phyloP scores from a whole-genome alignment of 2,888 invertebrate species.

The Scaptomyza cyrtandrae region DNA sequence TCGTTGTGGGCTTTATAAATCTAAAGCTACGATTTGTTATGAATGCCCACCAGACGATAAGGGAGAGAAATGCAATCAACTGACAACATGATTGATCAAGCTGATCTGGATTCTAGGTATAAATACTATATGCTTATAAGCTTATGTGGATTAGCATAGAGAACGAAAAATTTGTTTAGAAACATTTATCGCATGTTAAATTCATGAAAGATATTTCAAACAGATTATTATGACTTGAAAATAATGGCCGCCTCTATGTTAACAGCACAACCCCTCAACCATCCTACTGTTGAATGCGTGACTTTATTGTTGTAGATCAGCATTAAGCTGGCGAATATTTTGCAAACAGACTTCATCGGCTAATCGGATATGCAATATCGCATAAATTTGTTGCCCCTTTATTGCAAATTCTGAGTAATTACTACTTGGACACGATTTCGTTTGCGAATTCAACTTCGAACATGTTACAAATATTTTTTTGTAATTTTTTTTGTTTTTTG shows the following conservation, averaged over 20 bases:
- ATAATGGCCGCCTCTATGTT: neutral
- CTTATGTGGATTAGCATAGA: no score
- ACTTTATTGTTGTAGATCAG: constrained; percentile 35
- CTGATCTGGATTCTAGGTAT: neutral
- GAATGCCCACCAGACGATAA: constrained; percentile 55
- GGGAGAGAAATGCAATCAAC: constrained; percentile 8
- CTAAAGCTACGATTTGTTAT: constrained; percentile 58
- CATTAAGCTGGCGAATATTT: constrained; percentile 40
- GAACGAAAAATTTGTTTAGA: no score
- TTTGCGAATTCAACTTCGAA: constrained; percentile 5
- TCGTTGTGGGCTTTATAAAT: constrained; percentile 46
- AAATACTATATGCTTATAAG: no score
- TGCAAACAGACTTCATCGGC: constrained; percentile 55
- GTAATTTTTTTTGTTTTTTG: constrained; percentile 37
- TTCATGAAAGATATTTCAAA: no score
- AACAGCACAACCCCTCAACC: neutral
- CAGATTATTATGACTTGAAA: constrained; percentile 21
- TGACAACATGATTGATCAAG: constrained; percentile 32
- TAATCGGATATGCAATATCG: constrained; percentile 67
- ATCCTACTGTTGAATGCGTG: constrained; percentile 24
- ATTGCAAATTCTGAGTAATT: constrained; percentile 70
- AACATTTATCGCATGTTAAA: no score
- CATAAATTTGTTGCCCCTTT: constrained; percentile 64
- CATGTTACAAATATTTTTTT: constrained; percentile 18
- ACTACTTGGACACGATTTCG: constrained; percentile 41